Evolutionary conservation across 2,113 vertebrate genomes (phyloP).

Genomic region (Callionymus lyra): DNA sequence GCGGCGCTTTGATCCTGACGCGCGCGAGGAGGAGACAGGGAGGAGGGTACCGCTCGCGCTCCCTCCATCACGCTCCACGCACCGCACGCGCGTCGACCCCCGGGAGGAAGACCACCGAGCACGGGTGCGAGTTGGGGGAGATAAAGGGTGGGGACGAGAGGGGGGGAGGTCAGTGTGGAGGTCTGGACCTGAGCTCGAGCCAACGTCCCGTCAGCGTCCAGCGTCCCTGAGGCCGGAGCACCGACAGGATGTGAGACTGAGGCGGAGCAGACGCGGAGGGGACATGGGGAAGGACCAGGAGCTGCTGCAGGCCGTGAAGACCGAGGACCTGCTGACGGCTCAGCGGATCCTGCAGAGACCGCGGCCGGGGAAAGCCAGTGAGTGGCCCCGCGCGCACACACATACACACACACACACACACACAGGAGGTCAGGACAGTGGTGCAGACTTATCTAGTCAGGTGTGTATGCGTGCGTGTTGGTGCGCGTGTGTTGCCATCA

Average conservation of each 20-base stretch:
- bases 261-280: constrained; percentile 16
- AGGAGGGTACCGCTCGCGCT: constrained; percentile 44
- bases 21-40: constrained; percentile 30
- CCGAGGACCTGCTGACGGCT: constrained; percentile 85
- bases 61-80: constrained; percentile 31
- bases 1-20: constrained; percentile 6
- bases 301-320: constrained; percentile 93
- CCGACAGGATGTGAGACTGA: no score
- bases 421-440: constrained; percentile 35
- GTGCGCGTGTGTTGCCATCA: no score
- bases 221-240: no score
- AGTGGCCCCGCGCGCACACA: constrained; percentile 58
- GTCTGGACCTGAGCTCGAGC: no score
- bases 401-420: constrained; percentile 19
- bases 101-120: constrained; percentile 40
- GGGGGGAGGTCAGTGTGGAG: no score
- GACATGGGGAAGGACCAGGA: constrained; percentile 97
- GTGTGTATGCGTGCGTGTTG: background rate
- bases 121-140: constrained; percentile 15
- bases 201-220: no score
- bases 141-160: no score
- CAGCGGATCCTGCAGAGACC: constrained; percentile 94
- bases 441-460: constrained; percentile 1
- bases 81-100: constrained; percentile 38
- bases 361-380: constrained; percentile 90